Evolutionary conservation across 2,113 vertebrate species (phyloP), one percentile per base, ranked within the genome.

Genomic region (Copsychus sechellarum): DNA sequence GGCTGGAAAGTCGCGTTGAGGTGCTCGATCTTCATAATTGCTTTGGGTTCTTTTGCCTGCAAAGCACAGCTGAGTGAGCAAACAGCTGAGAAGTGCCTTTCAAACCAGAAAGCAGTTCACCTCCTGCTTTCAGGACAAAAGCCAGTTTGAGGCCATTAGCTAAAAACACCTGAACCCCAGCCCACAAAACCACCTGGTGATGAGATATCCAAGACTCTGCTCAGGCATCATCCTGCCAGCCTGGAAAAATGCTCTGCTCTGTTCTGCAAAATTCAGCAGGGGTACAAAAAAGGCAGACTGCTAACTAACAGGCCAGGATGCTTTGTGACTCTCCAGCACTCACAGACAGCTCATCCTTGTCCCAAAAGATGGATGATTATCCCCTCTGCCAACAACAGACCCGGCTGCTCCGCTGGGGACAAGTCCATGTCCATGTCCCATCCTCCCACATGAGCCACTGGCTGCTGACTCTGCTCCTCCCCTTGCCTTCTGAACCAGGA

Each of bases 1-100:
- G 99, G 99, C 97, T 99, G 99, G 97, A 99, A 99, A 71, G 98
- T 99, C 1, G 99, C 99, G 1, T 99, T 99, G 50, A 99, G 93
- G 13, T 98, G 98, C 25, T 98, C 98, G 2, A 99, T 98, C 98
- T 98, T 99, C 98, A 99, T 99, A 78, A 98, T 79, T 1, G 99
- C 99, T 98, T 99, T 99, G 61, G 99, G 99, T 91, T 99, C 99
- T 95, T 98, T 99, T 72, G 99, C 99, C 99, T 99, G 97, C 50
- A 94, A 89, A 94, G 83, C 50, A 53, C 86, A 94, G 62, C 14
- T 20, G 51, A 66, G 57, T 62, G 84, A 77, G 94, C 86, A 42
- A 62, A 66, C n/a, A 15, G 54, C 51, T 21, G 24, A 48, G 45
- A 81, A 80, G 14, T 28, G 23, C 14, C 67, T 82, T 69, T 48